A percentile compares a stretch with the other conserved stretches of the same genome.
These are phyloP conservation scores for Uria lomvia DNA, from an alignment of 2,113 vertebrate genomes.

Conservation along the genomic window DNA sequence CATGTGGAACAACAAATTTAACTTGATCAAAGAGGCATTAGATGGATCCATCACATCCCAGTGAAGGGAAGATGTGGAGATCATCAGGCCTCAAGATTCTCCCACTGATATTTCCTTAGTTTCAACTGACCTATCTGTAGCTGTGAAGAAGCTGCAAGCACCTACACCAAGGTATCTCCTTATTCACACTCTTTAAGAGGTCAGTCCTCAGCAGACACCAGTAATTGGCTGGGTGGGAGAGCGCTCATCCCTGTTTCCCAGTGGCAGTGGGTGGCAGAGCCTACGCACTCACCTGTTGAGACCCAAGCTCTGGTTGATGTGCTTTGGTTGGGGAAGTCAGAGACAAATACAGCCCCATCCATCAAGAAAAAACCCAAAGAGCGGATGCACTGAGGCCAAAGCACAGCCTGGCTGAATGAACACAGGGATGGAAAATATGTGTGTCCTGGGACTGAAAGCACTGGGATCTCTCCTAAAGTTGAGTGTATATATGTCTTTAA, in stretches of 20 bases:
- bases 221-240: not conserved
- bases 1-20: not conserved
- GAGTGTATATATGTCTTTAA: not conserved
- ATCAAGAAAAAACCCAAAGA: not conserved
- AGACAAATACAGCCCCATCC: accelerated
- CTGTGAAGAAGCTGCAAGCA: not conserved
- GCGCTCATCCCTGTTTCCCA: not conserved
- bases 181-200: not conserved
- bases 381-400: not conserved
- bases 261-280: not conserved
- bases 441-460: not conserved
- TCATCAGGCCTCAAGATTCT: not conserved
- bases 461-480: not conserved
- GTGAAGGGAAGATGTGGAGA: not conserved
- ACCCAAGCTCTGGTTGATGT: not conserved
- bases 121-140: not conserved
- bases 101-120: not conserved
- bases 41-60: not conserved
- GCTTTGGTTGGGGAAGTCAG: not conserved
- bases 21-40: not conserved
- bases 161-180: not conserved
- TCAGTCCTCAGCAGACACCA: not conserved
- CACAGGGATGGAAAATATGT: not conserved
- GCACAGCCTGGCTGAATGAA: not conserved
- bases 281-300: not conserved